Evolutionary conservation across 2,888 invertebrate genomes (phyloP).

Genomic region (Caenorhabditis sp.): DNA sequence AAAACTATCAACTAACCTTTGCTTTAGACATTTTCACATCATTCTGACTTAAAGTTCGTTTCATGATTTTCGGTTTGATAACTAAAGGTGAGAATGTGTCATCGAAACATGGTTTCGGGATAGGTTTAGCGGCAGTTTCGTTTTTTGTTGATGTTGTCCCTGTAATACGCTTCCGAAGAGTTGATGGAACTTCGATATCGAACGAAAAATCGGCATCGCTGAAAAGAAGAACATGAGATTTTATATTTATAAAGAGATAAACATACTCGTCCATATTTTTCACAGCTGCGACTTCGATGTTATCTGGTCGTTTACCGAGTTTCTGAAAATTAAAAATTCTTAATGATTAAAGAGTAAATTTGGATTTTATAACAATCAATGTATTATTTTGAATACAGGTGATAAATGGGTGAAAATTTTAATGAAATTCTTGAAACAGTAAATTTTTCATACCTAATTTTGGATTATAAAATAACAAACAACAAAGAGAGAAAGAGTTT

Average conservation of each 20-base stretch:
- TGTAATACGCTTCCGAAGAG: conserved; percentile 12
- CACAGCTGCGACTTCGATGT: neutral
- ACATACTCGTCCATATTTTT: conserved; percentile 14
- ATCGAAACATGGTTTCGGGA: conserved; percentile 17
- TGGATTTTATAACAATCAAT: no score
- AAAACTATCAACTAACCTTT: neutral
- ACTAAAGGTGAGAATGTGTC: neutral
- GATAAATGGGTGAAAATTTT: no score
- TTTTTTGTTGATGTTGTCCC: neutral
- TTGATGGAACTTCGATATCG: conserved; percentile 29
- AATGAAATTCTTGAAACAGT: no score
- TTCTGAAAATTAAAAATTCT: conserved; percentile 4
- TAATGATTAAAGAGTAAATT: no score
- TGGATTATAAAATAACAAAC: no score
- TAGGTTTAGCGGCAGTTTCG: conserved; percentile 9
- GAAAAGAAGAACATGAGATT: neutral
- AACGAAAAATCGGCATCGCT: conserved; percentile 15
- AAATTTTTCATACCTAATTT: no score
- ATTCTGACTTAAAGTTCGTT: neutral
- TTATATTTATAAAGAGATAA: neutral
- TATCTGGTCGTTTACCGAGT: neutral
- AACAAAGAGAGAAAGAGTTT: no score
- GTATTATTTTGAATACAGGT: no score
- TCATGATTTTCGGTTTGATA: neutral
- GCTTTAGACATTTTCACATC: neutral